A percentile compares a stretch with the other conserved stretches of the same genome.
Evolutionary conservation across 2,888 invertebrate genomes (phyloP).

Genomic region (Phyllotreta cruciferae): DNA sequence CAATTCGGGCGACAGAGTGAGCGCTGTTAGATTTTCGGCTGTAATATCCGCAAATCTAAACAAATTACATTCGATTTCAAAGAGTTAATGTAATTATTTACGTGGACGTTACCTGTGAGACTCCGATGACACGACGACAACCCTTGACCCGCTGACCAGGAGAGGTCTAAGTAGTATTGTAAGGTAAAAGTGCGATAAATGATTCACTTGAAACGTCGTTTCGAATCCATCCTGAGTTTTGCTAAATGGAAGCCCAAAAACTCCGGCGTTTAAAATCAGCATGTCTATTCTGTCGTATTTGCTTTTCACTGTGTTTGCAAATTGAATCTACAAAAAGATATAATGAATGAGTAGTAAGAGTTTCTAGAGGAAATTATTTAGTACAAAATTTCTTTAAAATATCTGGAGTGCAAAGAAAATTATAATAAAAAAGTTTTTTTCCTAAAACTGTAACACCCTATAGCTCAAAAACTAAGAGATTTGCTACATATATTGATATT

Average conservation of each 20-base stretch:
- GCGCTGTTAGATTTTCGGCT: constrained; percentile 62
- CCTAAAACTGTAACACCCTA: too few species aligned
- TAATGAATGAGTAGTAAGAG: not conserved
- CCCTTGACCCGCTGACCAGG: constrained; percentile 72
- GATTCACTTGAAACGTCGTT: constrained; percentile 85
- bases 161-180: constrained; percentile 74
- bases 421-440: too few species aligned
- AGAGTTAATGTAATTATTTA: not conserved
- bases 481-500: too few species aligned
- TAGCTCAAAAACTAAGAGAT: too few species aligned
- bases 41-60: constrained; percentile 65
- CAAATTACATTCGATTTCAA: constrained; percentile 20
- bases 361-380: too few species aligned
- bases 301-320: constrained; percentile 68
- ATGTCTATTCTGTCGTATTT: constrained; percentile 66
- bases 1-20: constrained; percentile 73
- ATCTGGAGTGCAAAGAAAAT: too few species aligned
- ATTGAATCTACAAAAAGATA: constrained; percentile 58
- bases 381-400: too few species aligned
- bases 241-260: constrained; percentile 76
- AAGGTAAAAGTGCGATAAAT: constrained; percentile 79
- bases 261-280: constrained; percentile 82
- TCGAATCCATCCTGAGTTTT: constrained; percentile 80
- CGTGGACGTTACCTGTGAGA: constrained; percentile 74
- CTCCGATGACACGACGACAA: constrained; percentile 88